phyloP scores from a whole-genome alignment of 2,888 invertebrate species.

The Chymomyza fuscimana region DNA sequence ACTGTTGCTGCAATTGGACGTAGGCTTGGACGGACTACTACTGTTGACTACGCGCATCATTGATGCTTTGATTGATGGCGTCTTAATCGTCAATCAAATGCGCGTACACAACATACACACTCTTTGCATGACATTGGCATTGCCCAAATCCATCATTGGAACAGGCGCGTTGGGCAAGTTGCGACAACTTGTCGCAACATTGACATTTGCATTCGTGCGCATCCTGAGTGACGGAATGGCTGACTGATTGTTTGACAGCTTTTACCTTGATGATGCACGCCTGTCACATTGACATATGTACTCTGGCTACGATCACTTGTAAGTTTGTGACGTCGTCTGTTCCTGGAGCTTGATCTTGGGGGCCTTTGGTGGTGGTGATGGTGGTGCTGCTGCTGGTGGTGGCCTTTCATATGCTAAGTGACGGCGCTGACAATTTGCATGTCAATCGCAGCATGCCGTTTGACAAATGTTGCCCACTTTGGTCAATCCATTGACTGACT shows the following conservation, averaged over 20 bases:
- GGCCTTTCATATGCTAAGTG: slow-evolving; percentile 54
- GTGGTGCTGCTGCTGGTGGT: slow-evolving; percentile 9
- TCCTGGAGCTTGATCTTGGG: background rate
- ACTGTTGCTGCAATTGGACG: background rate
- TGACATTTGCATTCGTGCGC: slow-evolving; percentile 73
- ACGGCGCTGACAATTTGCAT: slow-evolving; percentile 71
- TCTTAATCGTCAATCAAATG: slow-evolving; percentile 79
- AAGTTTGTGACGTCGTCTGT: background rate
- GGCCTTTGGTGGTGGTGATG: slow-evolving; percentile 1
- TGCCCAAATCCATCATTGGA: slow-evolving; percentile 21
- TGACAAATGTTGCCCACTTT: slow-evolving; percentile 74
- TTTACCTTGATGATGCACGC: slow-evolving; percentile 52
- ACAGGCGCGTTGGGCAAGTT: slow-evolving; percentile 28
- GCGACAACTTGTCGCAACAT: slow-evolving; percentile 68
- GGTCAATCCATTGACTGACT: slow-evolving; percentile 31
- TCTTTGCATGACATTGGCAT: slow-evolving; percentile 53
- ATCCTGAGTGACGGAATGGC: slow-evolving; percentile 65
- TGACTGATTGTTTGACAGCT: slow-evolving; percentile 70
- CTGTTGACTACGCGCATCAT: slow-evolving; percentile 30
- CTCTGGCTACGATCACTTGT: slow-evolving; percentile 42
- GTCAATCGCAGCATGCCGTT: slow-evolving; percentile 56
- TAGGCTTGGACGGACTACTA: background rate
- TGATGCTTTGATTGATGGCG: slow-evolving; percentile 79
- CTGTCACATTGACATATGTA: slow-evolving; percentile 72
- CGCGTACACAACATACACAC: slow-evolving; percentile 56